Percentiles rank a stretch among this genome's conserved stretches.
These are phyloP conservation scores for Agrypnus murinus DNA, from an alignment of 2,888 invertebrate species.

Conservation along the genomic window DNA sequence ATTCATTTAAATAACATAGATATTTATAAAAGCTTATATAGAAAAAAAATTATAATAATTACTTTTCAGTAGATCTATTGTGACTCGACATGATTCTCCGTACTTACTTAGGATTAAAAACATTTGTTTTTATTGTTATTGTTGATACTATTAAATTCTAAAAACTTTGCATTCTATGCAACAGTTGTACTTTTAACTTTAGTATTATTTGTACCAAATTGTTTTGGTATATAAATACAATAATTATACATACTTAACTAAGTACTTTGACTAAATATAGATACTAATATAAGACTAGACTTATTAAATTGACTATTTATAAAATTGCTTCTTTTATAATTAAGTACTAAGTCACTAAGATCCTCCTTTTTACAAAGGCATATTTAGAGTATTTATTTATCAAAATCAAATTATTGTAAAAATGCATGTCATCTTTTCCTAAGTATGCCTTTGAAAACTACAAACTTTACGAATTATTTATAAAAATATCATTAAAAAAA, in stretches of 20 bases:
- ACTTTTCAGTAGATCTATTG: background rate
- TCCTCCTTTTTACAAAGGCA: background rate
- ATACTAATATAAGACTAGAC: conserved; percentile 46
- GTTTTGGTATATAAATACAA: conserved; percentile 15
- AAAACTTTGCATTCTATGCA: conserved; percentile 24
- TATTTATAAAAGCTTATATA: background rate
- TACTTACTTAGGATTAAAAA: no score
- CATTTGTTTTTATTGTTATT: no score
- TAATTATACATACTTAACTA: conserved; percentile 23
- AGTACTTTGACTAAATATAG: conserved; percentile 36
- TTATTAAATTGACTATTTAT: conserved; percentile 47
- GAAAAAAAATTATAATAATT: background rate
- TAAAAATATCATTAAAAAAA: background rate
- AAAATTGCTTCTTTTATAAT: conserved; percentile 40
- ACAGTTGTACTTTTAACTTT: conserved; percentile 7
- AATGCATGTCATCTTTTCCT: background rate
- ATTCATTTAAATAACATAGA: no score
- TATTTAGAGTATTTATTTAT: background rate
- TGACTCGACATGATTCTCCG: no score
- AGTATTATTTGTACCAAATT: conserved; percentile 4
- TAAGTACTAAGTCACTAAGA: background rate
- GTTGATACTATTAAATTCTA: background rate
- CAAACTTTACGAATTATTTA: background rate
- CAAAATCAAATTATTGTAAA: no score
- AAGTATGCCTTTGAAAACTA: background rate